These are phyloP conservation scores for Xiphorhynchus elegans DNA, from an alignment of 2,113 vertebrate species.

Conservation along the genomic window DNA sequence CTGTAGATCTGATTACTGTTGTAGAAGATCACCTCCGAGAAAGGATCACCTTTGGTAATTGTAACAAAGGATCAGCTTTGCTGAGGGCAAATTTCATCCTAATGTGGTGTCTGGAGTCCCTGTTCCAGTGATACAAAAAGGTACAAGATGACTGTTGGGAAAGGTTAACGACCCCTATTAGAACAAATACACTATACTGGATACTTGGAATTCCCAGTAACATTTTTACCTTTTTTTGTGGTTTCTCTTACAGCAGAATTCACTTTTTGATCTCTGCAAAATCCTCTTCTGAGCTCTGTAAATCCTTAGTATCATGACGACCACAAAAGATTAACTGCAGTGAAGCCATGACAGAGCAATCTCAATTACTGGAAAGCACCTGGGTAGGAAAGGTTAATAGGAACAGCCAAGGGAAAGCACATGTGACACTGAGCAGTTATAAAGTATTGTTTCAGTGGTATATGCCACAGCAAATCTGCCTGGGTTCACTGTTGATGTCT, in stretches of 20 bases:
- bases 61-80: neutral
- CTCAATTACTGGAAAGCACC: neutral
- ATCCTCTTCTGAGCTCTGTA: neutral
- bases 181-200: neutral
- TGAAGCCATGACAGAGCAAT: neutral
- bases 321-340: neutral
- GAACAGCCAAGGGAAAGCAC: neutral
- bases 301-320: neutral
- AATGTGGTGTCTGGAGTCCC: neutral
- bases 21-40: neutral
- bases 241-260: neutral
- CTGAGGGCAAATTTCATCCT: neutral
- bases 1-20: neutral
- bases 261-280: neutral
- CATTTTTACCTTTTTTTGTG: neutral
- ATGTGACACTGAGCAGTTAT: neutral
- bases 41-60: neutral
- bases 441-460: neutral
- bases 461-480: neutral
- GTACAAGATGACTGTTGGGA: neutral
- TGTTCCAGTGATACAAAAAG: neutral
- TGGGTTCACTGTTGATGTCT: neutral
- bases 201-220: conserved; percentile 24
- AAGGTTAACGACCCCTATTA: neutral
- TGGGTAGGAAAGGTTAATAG: neutral